Evolutionary conservation across 2,797 vertebrate genomes (phyloP).

Genomic region (Sarcophilus harrisii): DNA sequence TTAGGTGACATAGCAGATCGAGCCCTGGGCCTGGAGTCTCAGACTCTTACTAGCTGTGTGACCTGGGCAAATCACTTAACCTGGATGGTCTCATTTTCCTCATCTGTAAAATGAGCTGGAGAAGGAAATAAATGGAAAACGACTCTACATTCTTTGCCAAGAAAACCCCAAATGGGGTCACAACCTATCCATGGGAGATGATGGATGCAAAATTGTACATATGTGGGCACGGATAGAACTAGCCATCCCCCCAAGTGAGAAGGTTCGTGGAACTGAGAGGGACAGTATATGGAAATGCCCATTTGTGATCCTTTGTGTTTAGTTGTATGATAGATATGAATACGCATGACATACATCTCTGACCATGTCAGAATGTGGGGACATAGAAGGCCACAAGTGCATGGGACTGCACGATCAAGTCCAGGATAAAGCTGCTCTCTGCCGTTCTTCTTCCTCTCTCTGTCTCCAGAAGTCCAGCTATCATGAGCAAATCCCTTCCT

Average conservation of each 20-base stretch:
- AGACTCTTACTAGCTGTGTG: neutral
- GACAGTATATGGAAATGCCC: neutral
- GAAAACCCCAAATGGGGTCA: neutral
- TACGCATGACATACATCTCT: neutral
- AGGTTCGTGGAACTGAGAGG: neutral
- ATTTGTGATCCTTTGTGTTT: neutral
- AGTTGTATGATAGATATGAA: neutral
- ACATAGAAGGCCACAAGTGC: neutral
- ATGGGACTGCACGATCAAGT: fast-evolving
- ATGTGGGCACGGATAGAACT: neutral
- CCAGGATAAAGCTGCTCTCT: neutral
- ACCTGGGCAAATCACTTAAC: neutral
- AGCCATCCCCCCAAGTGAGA: neutral
- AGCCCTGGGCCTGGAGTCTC: neutral
- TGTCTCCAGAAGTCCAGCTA: constrained; percentile 29
- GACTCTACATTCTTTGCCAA: neutral
- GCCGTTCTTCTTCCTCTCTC: neutral
- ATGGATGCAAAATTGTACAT: neutral
- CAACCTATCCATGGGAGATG: neutral
- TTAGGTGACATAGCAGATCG: neutral
- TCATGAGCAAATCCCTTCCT: constrained; percentile 29
- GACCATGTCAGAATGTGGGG: neutral
- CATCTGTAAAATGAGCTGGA: neutral
- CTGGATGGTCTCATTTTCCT: neutral
- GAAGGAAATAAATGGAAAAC: neutral